Percentiles rank a stretch among this genome's conserved stretches.
Conservation (phyloP, 2,888 invertebrate genomes). For the Eupelmus urozonus region DNA sequence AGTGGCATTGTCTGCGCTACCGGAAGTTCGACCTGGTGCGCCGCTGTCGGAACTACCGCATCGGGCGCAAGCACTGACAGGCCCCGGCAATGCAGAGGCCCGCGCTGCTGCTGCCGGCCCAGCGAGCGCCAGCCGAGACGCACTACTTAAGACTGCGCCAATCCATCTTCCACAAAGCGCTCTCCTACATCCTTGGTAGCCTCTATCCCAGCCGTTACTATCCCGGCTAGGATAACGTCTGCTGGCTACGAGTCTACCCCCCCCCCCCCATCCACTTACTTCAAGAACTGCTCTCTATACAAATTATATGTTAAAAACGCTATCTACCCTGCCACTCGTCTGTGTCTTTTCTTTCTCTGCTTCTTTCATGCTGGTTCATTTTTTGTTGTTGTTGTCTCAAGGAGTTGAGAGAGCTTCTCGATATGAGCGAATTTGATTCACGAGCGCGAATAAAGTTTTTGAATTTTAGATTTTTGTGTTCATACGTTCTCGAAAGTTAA, state of each 20-base stretch:
- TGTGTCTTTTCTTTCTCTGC: background rate
- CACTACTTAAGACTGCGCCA: constrained; percentile 62
- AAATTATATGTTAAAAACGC: background rate
- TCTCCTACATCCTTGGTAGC: constrained; percentile 61
- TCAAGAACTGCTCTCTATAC: no score
- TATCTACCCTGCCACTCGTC: background rate
- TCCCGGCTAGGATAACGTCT: no score
- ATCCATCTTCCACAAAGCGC: constrained; percentile 61
- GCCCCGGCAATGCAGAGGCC: background rate
- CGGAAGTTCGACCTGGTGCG: constrained; percentile 88
- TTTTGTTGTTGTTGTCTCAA: background rate
- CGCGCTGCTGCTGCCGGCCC: background rate
- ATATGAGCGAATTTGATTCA: no score
- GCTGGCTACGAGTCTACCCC: no score
- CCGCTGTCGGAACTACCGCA: constrained; percentile 87
- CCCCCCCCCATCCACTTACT: no score
- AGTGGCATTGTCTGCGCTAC: constrained; percentile 91
- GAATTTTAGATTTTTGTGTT: no score
- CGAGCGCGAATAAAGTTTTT: no score
- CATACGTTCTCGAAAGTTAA: no score
- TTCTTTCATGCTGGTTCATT: background rate
- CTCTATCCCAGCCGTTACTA: constrained; percentile 49
- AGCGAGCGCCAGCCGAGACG: constrained; percentile 52
- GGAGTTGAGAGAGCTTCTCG: no score
- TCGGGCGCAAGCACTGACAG: constrained; percentile 80